These are phyloP conservation scores for Columba livia DNA, from an alignment of 2,113 vertebrate genomes.

Conservation along the genomic window DNA sequence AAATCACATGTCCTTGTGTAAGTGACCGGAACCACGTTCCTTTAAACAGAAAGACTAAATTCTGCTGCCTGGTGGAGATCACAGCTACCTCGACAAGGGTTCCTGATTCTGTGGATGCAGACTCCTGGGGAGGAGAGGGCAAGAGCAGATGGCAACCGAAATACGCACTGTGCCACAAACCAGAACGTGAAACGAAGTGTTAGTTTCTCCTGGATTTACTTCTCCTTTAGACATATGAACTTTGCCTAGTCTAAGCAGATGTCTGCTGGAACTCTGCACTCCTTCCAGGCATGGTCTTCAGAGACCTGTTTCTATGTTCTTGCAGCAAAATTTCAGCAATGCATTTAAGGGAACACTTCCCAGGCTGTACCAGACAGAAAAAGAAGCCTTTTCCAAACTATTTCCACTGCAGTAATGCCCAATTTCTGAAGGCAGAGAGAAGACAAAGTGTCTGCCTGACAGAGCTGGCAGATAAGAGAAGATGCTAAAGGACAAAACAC, in stretches of 20 bases:
- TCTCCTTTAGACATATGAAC: neutral
- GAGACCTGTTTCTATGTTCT: neutral
- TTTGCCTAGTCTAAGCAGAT: neutral
- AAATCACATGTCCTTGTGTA: neutral
- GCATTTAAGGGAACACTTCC: neutral
- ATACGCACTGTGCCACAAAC: neutral
- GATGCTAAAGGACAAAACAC: neutral
- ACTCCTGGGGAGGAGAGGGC: neutral
- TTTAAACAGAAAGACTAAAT: neutral
- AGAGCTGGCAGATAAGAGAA: neutral
- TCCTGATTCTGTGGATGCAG: neutral
- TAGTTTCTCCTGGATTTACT: neutral
- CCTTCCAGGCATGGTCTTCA: neutral
- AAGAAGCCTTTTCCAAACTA: neutral
- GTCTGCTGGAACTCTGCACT: neutral
- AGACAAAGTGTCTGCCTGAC: neutral
- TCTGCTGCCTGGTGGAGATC: neutral
- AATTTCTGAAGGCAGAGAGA: neutral
- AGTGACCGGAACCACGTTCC: neutral
- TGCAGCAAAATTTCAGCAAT: neutral
- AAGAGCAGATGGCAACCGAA: neutral
- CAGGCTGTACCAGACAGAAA: neutral
- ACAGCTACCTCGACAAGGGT: neutral
- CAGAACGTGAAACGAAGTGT: accelerated
- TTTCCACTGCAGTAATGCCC: neutral